Base-by-base conservation (phyloP, 2,797 vertebrate genomes). In the Hoplostethus atlanticus region DNA sequence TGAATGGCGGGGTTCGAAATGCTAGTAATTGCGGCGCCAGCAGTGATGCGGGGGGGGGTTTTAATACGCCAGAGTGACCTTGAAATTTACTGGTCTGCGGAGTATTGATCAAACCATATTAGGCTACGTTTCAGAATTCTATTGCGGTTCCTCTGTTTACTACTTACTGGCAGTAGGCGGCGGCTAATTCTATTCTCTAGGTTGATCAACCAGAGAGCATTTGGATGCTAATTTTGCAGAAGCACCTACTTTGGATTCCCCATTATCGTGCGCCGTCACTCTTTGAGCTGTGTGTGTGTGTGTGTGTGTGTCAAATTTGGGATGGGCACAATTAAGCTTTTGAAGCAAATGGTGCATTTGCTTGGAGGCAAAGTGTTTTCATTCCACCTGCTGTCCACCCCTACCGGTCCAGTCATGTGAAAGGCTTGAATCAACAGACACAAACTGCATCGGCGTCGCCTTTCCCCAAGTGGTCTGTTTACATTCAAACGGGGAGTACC, bases 11-110 rank as follows among this genome's bases (percentile, higher is more conserved):
- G 64, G 77, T 77, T 61, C 61, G 38, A 71, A 64, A 80, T 63
- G 25, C 71, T 25, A 53, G 40, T 30, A 62, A 52, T 69, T 64
- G 60, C 46, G 64, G 47, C 47, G 60, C 25, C 53, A 34, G 15
- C 38, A 34, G 69, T 42, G 53, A 67, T 51, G 21, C 21, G 21
- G 21, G 21, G 62, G 59, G 71, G 59, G 68, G 46, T 66, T 85
- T 84, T 86, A 80, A 85, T 89, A 76, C 69, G 44, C 54, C 62
- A 68, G 60, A 74, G 62, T 85, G 73, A 89, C 81, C 81, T 83
- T 85, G 56, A 77, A 40, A 76, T 77, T 66, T 71, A 76, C 71
- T 66, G 31, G 60, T 54, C 63, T 46, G 58, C 51, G 50, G 58
- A 68, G 73, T 84, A 86, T 85, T 65, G 83, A 84, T 74, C 53